These are phyloP conservation scores for Andrena marginata DNA, from an alignment of 2,888 invertebrate genomes.

Conservation along the genomic window DNA sequence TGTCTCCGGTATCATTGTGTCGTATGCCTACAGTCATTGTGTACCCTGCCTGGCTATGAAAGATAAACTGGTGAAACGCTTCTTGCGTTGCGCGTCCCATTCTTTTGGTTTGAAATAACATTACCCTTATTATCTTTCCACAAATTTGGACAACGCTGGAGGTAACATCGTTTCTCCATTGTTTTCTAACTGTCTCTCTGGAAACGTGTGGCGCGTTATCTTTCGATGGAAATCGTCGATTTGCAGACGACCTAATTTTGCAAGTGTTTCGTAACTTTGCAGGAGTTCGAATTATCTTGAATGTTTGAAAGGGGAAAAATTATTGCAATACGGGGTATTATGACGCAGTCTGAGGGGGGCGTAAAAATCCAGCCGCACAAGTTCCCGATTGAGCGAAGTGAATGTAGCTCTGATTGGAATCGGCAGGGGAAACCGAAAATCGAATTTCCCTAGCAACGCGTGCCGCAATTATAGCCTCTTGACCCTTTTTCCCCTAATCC, in stretches of 20 bases:
- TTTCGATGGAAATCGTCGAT: too few species aligned
- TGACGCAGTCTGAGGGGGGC: neutral
- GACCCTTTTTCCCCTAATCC: neutral
- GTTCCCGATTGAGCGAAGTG: neutral
- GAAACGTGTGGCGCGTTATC: too few species aligned
- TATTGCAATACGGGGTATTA: neutral
- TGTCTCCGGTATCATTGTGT: constrained; percentile 42
- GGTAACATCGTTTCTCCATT: neutral
- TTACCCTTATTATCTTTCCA: neutral
- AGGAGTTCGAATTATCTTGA: neutral
- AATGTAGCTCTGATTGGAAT: neutral
- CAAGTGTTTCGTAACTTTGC: neutral
- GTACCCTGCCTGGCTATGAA: neutral
- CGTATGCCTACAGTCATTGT: constrained; percentile 7
- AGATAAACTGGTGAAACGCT: constrained; percentile 27
- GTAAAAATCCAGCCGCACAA: neutral
- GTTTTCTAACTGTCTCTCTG: neutral
- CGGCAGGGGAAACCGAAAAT: neutral
- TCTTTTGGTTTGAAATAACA: neutral
- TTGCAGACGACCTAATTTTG: too few species aligned
- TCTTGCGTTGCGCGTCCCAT: constrained; percentile 24
- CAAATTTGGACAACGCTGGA: neutral
- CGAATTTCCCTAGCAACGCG: constrained; percentile 1
- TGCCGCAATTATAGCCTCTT: constrained; percentile 2
- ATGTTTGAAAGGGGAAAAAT: neutral